Conservation (phyloP, 2,113 vertebrate genomes). For the Myodes glareolus region DNA sequence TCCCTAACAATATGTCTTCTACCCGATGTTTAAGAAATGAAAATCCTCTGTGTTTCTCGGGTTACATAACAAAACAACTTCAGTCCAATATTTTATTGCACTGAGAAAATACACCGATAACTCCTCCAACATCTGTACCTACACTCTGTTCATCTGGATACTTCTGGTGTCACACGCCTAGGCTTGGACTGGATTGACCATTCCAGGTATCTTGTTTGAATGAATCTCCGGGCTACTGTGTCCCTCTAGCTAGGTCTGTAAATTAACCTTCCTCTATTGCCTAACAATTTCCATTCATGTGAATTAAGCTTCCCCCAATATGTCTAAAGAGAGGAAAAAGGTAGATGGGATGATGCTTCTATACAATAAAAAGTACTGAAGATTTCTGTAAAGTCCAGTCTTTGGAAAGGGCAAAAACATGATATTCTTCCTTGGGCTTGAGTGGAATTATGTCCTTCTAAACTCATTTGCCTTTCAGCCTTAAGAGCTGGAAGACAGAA, state of each 20-base stretch:
- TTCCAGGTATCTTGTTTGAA: too few species aligned
- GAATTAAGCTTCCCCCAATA: not conserved
- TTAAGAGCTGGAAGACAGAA: not conserved
- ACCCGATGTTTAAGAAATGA: not conserved
- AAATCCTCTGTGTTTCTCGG: not conserved
- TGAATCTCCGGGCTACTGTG: not conserved
- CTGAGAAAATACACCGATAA: not conserved
- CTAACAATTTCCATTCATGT: not conserved
- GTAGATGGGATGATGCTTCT: not conserved
- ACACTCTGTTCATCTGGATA: not conserved
- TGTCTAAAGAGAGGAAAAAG: not conserved
- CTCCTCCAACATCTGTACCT: not conserved
- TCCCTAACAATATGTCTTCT: not conserved
- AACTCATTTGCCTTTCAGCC: not conserved
- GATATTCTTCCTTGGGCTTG: not conserved
- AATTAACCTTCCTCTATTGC: too few species aligned
- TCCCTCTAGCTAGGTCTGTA: not conserved
- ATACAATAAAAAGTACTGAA: not conserved
- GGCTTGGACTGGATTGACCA: not conserved
- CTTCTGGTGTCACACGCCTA: not conserved
- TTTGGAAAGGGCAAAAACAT: not conserved
- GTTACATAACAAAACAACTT: not conserved
- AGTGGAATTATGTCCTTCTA: not conserved
- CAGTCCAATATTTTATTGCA: not conserved
- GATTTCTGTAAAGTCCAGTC: not conserved